Base-by-base conservation (phyloP, 2,113 vertebrate species). In the Blennius ocellaris region DNA sequence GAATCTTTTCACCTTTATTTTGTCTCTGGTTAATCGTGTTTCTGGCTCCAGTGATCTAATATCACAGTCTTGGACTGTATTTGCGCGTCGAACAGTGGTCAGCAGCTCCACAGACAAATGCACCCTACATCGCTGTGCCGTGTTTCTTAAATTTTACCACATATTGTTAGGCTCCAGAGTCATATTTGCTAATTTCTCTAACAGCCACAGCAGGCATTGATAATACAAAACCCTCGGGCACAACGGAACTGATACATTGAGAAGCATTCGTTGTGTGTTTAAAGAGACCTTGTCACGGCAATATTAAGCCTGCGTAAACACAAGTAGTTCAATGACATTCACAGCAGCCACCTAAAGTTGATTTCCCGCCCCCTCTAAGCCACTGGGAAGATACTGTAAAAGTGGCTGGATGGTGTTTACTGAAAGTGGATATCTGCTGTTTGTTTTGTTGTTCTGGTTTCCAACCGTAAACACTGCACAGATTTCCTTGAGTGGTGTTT, bases 371-470 rank as follows among this genome's bases (percentile, higher is more conserved):
- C 87, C 85, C 86, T 89, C 81, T 81, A 86, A 91, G 90, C 85
- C 78, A 85, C 80, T 66, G 80, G 71, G 73, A 89, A 88, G 91
- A 89, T 81, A 79, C 76, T 52, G 64, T 69, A 71, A 81, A 85
- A 92, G 85, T 83, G 89, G 80, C 17, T 83, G 75, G 81, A 58
- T 70, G 87, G 83, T 90, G 92, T 93, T 91, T 90, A 90, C 89
- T 85, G 83, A 82, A 86, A 88, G 88, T 87, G 87, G 89, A 87
- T 92, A 90, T 89, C 78, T 83, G 85, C 82, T 92, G 87, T 92
- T 93, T 91, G 91, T 90, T 92, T 88, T 91, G 89, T 92, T 92
- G 86, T 90, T 93, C 80, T 92, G 85, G 86, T 88, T 91, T 57
- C 88, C 77, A 47, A 84, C 88, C 81, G 70, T 91, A 90, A 92